Base-by-base conservation (phyloP, 2,113 vertebrate genomes). In the Amia ocellicauda region DNA sequence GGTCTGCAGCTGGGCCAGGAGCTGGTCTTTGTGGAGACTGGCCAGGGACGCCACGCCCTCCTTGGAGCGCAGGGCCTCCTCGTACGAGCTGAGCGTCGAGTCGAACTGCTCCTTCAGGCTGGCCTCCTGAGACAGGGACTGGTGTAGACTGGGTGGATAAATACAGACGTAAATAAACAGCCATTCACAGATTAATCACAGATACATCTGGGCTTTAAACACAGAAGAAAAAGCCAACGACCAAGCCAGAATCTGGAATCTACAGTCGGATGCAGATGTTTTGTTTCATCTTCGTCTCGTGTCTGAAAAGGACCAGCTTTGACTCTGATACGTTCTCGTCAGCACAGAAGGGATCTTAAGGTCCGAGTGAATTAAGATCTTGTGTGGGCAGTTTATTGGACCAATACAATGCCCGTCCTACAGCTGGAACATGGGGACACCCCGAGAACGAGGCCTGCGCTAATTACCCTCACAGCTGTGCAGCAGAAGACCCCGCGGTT, bases 51-150 rank as follows among this genome's bases (percentile, higher is more conserved):
- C 74, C 40, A 86, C 68, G 36, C 74, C 79, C 14, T 83, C 85
- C 56, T 67, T 78, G 62, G 68, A 77, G 62, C 74, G 77, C 29
- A 80, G 72, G 26, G 72, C 67, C 58, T 85, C 66, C 77, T 84
- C 85, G 64, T 83, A 85, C 29, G 74, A 69, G 70, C 58, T 60
- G 0, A 82, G 74, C 20, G 78, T 58, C 60, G 64, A 73, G 41
- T 76, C 74, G 66, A 82, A 77, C 58, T 85, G 83, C 64, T 88
- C 85, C 57, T 85, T 87, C 43, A 80, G 65, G 62, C 55, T 78
- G 64, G 71, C 73, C 85, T 87, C 84, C 81, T 88, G 88, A 68
- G 87, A 85, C 36, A 87, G 74, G 63, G 85, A 81, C 63, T 88
- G 84, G 67, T 89, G 85, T 63, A 88, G 79, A 58, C 91, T 93